Percentiles rank a stretch among this genome's conserved stretches.
Conservation (phyloP, 2,888 invertebrate genomes). For the Lepeophtheirus nordmannii region DNA sequence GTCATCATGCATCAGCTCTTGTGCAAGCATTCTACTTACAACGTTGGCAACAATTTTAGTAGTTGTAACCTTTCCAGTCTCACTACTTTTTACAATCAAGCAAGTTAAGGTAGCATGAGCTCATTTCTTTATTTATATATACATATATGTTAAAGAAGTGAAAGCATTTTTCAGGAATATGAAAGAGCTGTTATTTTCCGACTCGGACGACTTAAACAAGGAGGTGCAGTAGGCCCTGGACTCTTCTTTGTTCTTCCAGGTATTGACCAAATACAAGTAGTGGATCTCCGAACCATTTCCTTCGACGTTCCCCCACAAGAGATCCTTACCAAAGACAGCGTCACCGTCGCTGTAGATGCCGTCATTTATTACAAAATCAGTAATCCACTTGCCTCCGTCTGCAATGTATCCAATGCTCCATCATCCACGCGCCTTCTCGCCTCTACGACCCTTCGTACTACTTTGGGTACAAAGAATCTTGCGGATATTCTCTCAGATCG, state of each 20-base stretch:
- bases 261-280: slow-evolving; percentile 10
- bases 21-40: too few species aligned
- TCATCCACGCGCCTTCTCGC: slow-evolving; percentile 13
- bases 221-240: slow-evolving; percentile 14
- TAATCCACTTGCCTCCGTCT: slow-evolving; percentile 13
- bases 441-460: slow-evolving; percentile 14
- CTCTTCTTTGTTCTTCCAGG: slow-evolving; percentile 17
- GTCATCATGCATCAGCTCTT: too few species aligned
- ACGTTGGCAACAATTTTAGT: too few species aligned
- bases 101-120: too few species aligned
- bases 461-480: slow-evolving; percentile 13
- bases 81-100: too few species aligned
- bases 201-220: neutral
- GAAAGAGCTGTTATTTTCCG: slow-evolving; percentile 19
- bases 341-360: slow-evolving; percentile 19
- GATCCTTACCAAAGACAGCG: slow-evolving; percentile 18
- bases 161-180: neutral
- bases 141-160: too few species aligned
- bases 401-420: slow-evolving; percentile 7
- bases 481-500: slow-evolving; percentile 17
- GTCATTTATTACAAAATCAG: slow-evolving; percentile 18
- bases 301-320: slow-evolving; percentile 22
- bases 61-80: too few species aligned
- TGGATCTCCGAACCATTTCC: slow-evolving; percentile 10
- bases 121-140: too few species aligned